phyloP scores from a whole-genome alignment of 2,888 invertebrate species.

The Limnephilus auricula region DNA sequence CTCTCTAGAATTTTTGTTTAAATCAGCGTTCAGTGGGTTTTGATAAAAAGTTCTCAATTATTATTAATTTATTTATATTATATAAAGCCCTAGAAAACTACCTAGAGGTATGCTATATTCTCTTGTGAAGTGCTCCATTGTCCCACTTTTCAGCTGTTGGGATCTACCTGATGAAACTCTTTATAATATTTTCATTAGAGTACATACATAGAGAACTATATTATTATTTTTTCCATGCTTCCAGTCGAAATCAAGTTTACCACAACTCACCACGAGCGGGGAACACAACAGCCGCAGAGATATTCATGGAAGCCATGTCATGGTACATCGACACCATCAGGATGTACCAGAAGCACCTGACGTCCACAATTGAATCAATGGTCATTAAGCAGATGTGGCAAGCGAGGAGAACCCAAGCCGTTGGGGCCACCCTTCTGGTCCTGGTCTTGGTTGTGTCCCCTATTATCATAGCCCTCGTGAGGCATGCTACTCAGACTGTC shows the following conservation, averaged over 20 bases:
- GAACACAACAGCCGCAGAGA: slow-evolving; percentile 46
- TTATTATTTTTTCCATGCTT: background rate
- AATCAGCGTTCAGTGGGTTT: too few relatives aligned
- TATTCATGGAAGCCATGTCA: slow-evolving; percentile 66
- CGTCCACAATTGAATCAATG: slow-evolving; percentile 68
- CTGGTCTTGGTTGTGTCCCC: slow-evolving; percentile 77
- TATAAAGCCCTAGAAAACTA: too few relatives aligned
- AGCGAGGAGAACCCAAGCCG: slow-evolving; percentile 72
- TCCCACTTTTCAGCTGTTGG: too few relatives aligned
- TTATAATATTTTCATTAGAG: too few relatives aligned
- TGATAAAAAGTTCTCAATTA: too few relatives aligned
- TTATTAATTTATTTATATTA: too few relatives aligned
- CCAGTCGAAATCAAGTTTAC: slow-evolving; percentile 50
- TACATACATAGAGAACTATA: background rate
- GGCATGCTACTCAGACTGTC: slow-evolving; percentile 77
- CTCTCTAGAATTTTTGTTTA: too few relatives aligned
- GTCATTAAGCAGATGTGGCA: slow-evolving; percentile 74
- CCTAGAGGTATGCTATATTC: too few relatives aligned
- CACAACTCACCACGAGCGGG: slow-evolving; percentile 48
- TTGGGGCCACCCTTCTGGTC: slow-evolving; percentile 74
- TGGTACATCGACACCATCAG: slow-evolving; percentile 67
- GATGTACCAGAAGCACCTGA: slow-evolving; percentile 63
- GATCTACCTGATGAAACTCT: too few relatives aligned
- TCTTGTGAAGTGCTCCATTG: too few relatives aligned
- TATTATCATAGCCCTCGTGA: slow-evolving; percentile 76